Conservation (phyloP, 2,888 invertebrate species). For the Agrotis clavis region DNA sequence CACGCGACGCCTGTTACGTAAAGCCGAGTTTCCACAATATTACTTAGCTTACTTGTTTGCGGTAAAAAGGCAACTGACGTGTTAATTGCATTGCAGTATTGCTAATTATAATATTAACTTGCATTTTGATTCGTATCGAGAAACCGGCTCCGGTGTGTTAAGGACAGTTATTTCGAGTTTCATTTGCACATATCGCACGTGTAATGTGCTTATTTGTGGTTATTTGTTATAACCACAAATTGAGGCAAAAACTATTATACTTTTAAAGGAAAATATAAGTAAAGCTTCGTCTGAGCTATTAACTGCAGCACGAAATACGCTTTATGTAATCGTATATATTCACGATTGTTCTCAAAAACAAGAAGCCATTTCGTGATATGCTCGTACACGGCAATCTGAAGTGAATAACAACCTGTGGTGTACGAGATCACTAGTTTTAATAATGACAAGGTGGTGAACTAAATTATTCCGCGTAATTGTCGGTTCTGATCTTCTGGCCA, state of each 20-base stretch:
- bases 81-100: conserved; percentile 86
- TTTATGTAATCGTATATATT: conserved; percentile 20
- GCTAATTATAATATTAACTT: conserved; percentile 81
- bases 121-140: conserved; percentile 77
- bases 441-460: conserved; percentile 57
- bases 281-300: background rate
- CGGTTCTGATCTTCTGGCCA: conserved; percentile 59
- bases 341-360: conserved; percentile 21
- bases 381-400: conserved; percentile 41
- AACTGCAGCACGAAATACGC: conserved; percentile 16
- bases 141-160: conserved; percentile 71
- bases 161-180: conserved; percentile 69
- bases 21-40: conserved; percentile 80
- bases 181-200: conserved; percentile 55
- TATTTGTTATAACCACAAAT: conserved; percentile 28
- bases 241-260: conserved; percentile 37
- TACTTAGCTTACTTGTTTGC: conserved; percentile 83
- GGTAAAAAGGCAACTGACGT: conserved; percentile 83
- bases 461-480: conserved; percentile 62
- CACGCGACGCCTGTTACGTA: conserved; percentile 87
- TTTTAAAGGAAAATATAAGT: conserved; percentile 12
- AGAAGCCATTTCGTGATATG: conserved; percentile 29
- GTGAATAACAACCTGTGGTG: conserved; percentile 23
- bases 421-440: conserved; percentile 48
- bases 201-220: conserved; percentile 5